Percentiles rank a stretch among this genome's conserved stretches.
Conservation (phyloP, 92 coral and sea anemone genomes). For the Paramuricea clavata region DNA sequence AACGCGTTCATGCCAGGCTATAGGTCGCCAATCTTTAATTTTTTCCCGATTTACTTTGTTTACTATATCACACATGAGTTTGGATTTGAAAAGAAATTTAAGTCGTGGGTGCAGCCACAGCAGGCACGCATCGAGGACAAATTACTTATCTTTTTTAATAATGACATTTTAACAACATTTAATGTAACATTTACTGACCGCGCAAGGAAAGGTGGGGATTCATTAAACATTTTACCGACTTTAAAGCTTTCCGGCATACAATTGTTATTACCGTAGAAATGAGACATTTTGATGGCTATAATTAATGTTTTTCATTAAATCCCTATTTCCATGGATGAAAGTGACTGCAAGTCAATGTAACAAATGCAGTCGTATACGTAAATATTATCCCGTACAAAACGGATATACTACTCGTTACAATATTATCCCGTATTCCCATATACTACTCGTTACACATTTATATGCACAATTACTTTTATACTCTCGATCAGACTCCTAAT, state of each 20-base stretch:
- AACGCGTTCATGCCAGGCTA: too few species aligned
- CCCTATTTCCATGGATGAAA: not conserved
- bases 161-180: constrained; percentile 37
- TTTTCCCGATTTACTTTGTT: not conserved
- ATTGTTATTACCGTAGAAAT: constrained; percentile 14
- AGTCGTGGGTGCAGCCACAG: not conserved
- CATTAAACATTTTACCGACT: constrained; percentile 17
- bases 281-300: not conserved
- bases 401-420: too few species aligned
- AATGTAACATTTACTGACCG: constrained; percentile 9
- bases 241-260: constrained; percentile 19
- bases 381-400: not conserved
- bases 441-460: too few species aligned
- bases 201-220: not conserved
- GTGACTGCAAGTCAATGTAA: not conserved
- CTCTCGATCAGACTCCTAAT: too few species aligned
- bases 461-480: too few species aligned
- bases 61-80: not conserved
- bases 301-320: not conserved
- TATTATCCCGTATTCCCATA: too few species aligned
- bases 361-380: not conserved
- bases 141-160: constrained; percentile 37
- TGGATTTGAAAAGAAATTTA: not conserved
- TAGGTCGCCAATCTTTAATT: too few species aligned
- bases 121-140: constrained; percentile 14